phyloP scores from a whole-genome alignment of 2,797 vertebrate species.

The Scarus forsteni region DNA sequence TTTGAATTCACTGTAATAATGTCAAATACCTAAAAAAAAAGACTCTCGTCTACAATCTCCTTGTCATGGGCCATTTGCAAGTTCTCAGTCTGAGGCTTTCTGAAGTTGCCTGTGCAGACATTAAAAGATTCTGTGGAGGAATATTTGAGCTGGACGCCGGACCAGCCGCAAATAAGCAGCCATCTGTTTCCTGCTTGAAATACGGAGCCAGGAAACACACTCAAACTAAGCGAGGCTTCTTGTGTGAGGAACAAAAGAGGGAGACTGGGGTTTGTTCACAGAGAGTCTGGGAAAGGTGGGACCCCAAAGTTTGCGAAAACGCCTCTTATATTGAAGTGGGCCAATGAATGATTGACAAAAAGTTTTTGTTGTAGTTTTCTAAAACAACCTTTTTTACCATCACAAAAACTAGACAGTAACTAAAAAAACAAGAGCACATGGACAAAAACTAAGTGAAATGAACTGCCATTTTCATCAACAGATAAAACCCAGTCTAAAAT shows the following conservation, averaged over 20 bases:
- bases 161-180: constrained; percentile 64
- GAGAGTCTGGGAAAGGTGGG: constrained; percentile 16
- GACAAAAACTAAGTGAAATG: no score
- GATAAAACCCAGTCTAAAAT: no score
- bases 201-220: constrained; percentile 41
- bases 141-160: constrained; percentile 66
- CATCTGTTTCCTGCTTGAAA: constrained; percentile 74
- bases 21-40: constrained; percentile 53
- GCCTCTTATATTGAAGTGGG: no score
- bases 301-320: constrained; percentile 44
- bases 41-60: constrained; percentile 39
- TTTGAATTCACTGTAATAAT: constrained; percentile 54
- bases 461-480: no score
- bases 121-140: constrained; percentile 60
- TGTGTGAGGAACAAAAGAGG: constrained; percentile 50
- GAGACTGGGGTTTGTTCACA: neutral
- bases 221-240: constrained; percentile 26
- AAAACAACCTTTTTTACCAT: no score
- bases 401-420: no score
- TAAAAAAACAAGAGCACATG: no score
- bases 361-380: neutral
- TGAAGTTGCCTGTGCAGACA: constrained; percentile 55
- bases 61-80: constrained; percentile 62
- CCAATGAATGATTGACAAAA: no score
- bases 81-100: constrained; percentile 54